phyloP scores from a whole-genome alignment of 1,140 invertebrate species.

The Trichonephila inaurata region DNA sequence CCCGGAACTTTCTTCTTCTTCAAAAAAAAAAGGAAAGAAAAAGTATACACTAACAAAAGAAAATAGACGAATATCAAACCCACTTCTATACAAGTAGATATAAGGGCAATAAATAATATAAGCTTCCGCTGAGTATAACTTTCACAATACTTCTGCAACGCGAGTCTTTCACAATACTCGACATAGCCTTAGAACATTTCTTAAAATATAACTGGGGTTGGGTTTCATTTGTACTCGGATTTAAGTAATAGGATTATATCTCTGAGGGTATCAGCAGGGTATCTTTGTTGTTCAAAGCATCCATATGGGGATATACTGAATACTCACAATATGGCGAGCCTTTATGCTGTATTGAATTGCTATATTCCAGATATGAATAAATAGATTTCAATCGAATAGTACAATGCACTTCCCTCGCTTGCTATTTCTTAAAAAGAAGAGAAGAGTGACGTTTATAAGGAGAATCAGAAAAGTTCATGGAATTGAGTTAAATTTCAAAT shows the following conservation, averaged over 20 bases:
- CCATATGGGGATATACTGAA: not conserved
- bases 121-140: not conserved
- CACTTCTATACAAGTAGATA: not conserved
- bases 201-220: not conserved
- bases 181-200: not conserved
- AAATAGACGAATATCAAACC: too few species aligned
- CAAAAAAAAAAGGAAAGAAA: too few species aligned
- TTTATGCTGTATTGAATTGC: not conserved
- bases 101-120: not conserved
- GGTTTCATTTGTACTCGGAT: not conserved
- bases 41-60: too few species aligned
- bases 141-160: not conserved
- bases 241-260: constrained; percentile 1
- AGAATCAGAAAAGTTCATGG: too few species aligned
- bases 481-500: not conserved
- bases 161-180: not conserved
- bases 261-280: not conserved
- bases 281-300: not conserved
- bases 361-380: not conserved
- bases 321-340: not conserved
- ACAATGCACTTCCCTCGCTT: not conserved
- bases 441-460: too few species aligned
- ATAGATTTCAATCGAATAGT: not conserved
- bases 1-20: too few species aligned
- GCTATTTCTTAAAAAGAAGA: not conserved